Base-by-base conservation (phyloP, 2,113 vertebrate species). In the Nothobranchius furzeri region DNA sequence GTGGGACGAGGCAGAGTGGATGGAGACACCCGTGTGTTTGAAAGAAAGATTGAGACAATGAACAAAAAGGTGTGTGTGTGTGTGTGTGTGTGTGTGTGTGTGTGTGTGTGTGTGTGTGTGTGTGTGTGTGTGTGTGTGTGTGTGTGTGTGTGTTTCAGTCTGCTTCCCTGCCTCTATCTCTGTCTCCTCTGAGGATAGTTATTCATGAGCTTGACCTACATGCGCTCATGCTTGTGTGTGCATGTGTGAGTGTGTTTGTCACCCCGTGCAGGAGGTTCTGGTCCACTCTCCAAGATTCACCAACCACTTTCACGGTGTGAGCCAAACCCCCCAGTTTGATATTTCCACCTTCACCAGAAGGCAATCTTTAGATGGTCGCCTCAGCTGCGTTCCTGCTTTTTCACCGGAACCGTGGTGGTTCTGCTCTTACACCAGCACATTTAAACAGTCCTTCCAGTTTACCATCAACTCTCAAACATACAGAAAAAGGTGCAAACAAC, bases 141-240 rank as follows among this genome's bases (percentile, higher is more conserved):
- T 45, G 61, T 56, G 61, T 65, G 30, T 30, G 30, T 30, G 30
- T 30, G 30, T 78, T 75, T 61, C 76, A 67, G 60, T 70, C 81
- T 70, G 64, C 68, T 73, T 78, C 66, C 47, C 36, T 53, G 72
- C 64, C 72, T 49, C 68, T 71, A 73, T 75, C 72, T 73, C 67
- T 49, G 54, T 66, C 78, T 76, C 75, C 70, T 71, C 72, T 62
- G 78, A 79, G 71, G 75, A 64, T 79, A 75, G 79, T 81, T 85
- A 88, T 87, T 90, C 88, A 85, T 87, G 78, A 87, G 80, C 70
- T 58, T 85, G 85, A 90, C 88, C 88, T 86, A 90, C 86, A 87
- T 90, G 78, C 53, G 48, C 68, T 12, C 13, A 17, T 40, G 72
- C 60, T 52, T 71, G 76, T 75, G 77, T 64, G 73, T 77, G 73